Conservation (phyloP, 2,797 vertebrate genomes). For the Coilia nasus region DNA sequence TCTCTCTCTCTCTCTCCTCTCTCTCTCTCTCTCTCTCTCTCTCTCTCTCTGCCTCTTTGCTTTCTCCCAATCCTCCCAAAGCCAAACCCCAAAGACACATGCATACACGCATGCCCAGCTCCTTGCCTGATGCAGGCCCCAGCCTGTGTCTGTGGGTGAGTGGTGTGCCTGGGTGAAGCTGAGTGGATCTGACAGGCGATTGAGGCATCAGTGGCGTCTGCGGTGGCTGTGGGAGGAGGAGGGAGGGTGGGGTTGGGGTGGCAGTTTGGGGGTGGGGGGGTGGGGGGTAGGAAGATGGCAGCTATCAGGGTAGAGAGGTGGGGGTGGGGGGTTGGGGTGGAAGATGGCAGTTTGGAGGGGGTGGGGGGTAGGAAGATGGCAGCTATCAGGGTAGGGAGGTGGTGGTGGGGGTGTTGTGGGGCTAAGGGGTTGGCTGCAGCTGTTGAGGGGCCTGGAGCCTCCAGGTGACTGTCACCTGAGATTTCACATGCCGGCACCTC, state of each 20-base stretch:
- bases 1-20: constrained; percentile 27
- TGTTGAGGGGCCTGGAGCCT: constrained; percentile 77
- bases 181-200: constrained; percentile 86
- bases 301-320: constrained; percentile 65
- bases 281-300: constrained; percentile 64
- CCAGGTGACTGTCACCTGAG: constrained; percentile 88
- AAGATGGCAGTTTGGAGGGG: background rate
- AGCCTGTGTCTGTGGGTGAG: constrained; percentile 53
- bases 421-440: constrained; percentile 72
- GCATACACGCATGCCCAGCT: background rate
- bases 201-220: constrained; percentile 66
- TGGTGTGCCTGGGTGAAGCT: constrained; percentile 78
- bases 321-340: constrained; percentile 40
- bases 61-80: background rate
- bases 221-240: background rate
- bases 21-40: constrained; percentile 21
- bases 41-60: constrained; percentile 30
- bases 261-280: too few species aligned
- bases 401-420: too few species aligned
- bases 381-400: constrained; percentile 67
- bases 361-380: constrained; percentile 62
- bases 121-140: constrained; percentile 6
- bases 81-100: background rate
- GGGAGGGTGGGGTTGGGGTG: background rate
- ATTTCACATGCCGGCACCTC: constrained; percentile 78